These are phyloP conservation scores for Drosophila nannoptera DNA, from an alignment of 1,140 invertebrate species.

Conservation along the genomic window DNA sequence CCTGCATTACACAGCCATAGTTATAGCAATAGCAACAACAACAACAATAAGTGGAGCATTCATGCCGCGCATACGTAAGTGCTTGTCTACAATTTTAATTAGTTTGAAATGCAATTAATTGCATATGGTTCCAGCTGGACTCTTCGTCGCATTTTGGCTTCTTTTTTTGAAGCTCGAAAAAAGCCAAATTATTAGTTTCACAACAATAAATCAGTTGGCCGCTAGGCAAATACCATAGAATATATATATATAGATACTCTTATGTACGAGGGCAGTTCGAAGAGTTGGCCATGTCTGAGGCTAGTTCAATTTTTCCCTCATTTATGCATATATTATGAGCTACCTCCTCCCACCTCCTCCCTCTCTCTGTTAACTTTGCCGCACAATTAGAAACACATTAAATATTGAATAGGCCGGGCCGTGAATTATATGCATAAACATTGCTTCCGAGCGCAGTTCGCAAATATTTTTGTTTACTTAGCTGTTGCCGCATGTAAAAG, in stretches of 20 bases:
- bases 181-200: constrained; percentile 50
- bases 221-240: constrained; percentile 43
- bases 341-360: too few relatives aligned
- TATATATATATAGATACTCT: background rate
- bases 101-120: constrained; percentile 70
- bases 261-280: too few relatives aligned
- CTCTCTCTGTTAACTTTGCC: constrained; percentile 28
- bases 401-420: constrained; percentile 58
- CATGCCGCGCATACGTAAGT: constrained; percentile 45
- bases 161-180: background rate
- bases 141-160: background rate
- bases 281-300: too few relatives aligned
- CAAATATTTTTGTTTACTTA: constrained; percentile 32
- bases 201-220: constrained; percentile 64
- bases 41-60: constrained; percentile 29
- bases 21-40: constrained; percentile 1
- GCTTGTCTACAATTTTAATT: constrained; percentile 74
- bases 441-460: constrained; percentile 33
- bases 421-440: constrained; percentile 35
- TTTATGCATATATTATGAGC: too few relatives aligned
- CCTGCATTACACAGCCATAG: constrained; percentile 41
- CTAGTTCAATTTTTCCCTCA: too few relatives aligned
- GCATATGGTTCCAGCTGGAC: constrained; percentile 37
- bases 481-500: background rate
- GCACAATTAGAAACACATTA: constrained; percentile 70